Base-by-base conservation (phyloP, 1,140 invertebrate genomes). In the Rhopalosiphum padi region DNA sequence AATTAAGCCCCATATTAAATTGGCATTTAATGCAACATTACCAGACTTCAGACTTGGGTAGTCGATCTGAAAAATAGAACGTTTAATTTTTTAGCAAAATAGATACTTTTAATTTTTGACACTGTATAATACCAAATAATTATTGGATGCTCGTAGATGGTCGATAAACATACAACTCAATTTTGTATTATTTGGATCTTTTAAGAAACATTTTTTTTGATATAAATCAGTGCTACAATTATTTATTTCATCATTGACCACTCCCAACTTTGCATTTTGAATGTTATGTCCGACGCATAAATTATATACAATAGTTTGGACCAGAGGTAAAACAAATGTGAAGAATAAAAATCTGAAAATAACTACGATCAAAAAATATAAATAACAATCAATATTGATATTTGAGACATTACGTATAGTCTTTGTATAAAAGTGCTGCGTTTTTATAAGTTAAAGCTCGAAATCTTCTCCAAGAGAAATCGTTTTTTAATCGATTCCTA, bases 291-390 rank as follows among this genome's bases (percentile, higher is more conserved):
- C 99, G 94, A 99, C 98, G 35, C 98, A 98, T 90, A 99, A 95
- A 95, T 98, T 99, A 96, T 99, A 99, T 22, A 99, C 96, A 46
- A 99, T 96, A 94, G 99, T 98, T 96, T 99, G 98, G 55, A 98
- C 97, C 1, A 98, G 96, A 0, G 99, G 99, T 88, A 99, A 96
- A 46, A 98, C 97, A 94, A 99, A 97, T 94, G 99, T 97, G 95
- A 99, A 99, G 43, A 97, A 95, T 96, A 99, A 97, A 92, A 98
- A 96, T 18, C 97, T 98, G 95, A 77, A 96, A 55, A 89, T 7
- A 51, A 82, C 48, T 7, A 46, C 46, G 11, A 35, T 91, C 0
- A 43, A 90, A 60, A 46, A 68, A 68, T 43, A 21, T 46, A 35
- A 43, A 30, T 18, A n/a, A 23, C 11, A 90, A 90, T 53, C 1